Evolutionary conservation across 2,888 invertebrate genomes (phyloP).

Genomic region (Caenorhabditis angaria): DNA sequence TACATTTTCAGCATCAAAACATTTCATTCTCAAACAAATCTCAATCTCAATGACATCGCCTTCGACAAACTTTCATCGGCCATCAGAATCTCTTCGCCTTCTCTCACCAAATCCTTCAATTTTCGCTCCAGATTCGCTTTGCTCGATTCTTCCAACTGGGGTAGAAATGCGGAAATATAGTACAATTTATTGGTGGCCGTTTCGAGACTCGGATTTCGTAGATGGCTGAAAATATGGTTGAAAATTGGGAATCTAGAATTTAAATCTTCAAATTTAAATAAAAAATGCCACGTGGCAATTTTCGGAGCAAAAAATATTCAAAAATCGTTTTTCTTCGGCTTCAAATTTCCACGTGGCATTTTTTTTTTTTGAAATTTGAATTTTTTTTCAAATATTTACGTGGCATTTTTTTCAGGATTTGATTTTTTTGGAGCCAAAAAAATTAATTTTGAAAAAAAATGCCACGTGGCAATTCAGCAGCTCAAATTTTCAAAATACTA

Average conservation of each 20-base stretch:
- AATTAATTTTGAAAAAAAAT: too few relatives aligned
- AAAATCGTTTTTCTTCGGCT: too few relatives aligned
- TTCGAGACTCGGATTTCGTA: slow-evolving; percentile 85
- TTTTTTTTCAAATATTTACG: too few relatives aligned
- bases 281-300: too few relatives aligned
- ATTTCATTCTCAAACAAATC: slow-evolving; percentile 55
- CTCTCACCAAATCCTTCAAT: slow-evolving; percentile 81
- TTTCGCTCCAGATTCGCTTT: slow-evolving; percentile 81
- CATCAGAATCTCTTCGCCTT: slow-evolving; percentile 87
- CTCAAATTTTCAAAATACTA: too few relatives aligned
- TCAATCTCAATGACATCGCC: slow-evolving; percentile 73
- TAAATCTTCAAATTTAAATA: not conserved
- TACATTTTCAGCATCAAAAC: not conserved
- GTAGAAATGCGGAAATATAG: slow-evolving; percentile 82
- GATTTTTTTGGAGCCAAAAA: too few relatives aligned
- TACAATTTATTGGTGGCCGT: slow-evolving; percentile 88
- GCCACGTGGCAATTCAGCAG: too few relatives aligned
- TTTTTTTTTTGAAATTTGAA: too few relatives aligned
- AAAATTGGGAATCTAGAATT: too few relatives aligned
- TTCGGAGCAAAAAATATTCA: too few relatives aligned
- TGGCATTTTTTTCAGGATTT: too few relatives aligned
- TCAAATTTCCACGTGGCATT: too few relatives aligned
- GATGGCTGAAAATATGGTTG: slow-evolving; percentile 79
- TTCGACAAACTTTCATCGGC: slow-evolving; percentile 88
- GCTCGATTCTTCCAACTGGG: slow-evolving; percentile 89